Evolutionary conservation across 2,888 invertebrate genomes (phyloP).

Genomic region (Leptinotarsa juncta): DNA sequence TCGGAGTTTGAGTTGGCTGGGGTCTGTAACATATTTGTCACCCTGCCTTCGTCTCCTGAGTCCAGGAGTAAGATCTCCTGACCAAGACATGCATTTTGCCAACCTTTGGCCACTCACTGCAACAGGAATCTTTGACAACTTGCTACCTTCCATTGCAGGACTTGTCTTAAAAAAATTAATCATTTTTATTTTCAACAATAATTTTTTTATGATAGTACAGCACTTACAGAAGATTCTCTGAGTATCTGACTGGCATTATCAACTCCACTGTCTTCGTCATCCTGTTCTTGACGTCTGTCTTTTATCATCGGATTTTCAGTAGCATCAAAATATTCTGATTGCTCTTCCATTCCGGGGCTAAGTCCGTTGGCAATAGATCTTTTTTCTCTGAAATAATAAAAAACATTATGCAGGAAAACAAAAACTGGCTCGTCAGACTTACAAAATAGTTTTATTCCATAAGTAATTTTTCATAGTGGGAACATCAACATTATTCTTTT

Average conservation of each 20-base stretch:
- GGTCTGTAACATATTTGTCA: slow-evolving; percentile 89
- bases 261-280: slow-evolving; percentile 65
- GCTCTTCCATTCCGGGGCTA: slow-evolving; percentile 76
- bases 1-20: slow-evolving; percentile 83
- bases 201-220: neutral
- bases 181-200: neutral
- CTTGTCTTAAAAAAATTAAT: slow-evolving; percentile 56
- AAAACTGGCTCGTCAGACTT: neutral
- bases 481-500: too few relatives aligned
- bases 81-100: slow-evolving; percentile 80
- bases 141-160: slow-evolving; percentile 64
- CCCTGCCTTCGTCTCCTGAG: slow-evolving; percentile 80
- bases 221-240: slow-evolving; percentile 63
- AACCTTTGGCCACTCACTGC: slow-evolving; percentile 70
- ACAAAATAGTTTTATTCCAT: neutral
- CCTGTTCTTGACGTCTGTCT: slow-evolving; percentile 62
- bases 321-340: slow-evolving; percentile 85
- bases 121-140: slow-evolving; percentile 76
- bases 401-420: neutral
- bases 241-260: slow-evolving; percentile 65
- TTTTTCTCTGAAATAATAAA: slow-evolving; percentile 53
- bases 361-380: slow-evolving; percentile 65
- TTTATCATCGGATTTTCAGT: slow-evolving; percentile 71
- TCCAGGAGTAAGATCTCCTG: slow-evolving; percentile 74
- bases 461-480: too few relatives aligned